These are phyloP conservation scores for Holothuria scabra DNA, from an alignment of 53 echinoderm and acorn worm species.

Conservation along the genomic window DNA sequence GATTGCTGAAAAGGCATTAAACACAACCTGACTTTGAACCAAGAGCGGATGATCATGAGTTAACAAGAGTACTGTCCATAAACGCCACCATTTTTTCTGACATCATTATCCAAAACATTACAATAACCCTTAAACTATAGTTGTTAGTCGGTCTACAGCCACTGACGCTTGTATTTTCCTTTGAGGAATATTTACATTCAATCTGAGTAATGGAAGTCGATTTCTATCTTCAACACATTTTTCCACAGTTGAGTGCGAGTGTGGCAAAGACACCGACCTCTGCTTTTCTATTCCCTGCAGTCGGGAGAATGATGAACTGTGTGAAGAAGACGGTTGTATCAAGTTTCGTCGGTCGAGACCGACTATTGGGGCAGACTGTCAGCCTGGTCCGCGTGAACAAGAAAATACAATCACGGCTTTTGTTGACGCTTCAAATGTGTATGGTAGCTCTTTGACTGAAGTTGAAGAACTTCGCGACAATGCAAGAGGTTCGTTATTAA, in stretches of 20 bases:
- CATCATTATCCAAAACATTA: no score
- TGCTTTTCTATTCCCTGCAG: background rate
- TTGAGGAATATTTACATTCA: no score
- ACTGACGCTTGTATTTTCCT: no score
- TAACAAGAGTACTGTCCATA: no score
- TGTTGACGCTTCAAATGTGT: slow-evolving; percentile 34
- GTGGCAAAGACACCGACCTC: background rate
- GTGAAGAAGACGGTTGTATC: background rate
- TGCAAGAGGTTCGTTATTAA: background rate
- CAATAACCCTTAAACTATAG: no score
- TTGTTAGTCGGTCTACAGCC: no score
- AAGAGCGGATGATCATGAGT: no score
- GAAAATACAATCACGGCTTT: slow-evolving; percentile 21
- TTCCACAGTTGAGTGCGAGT: background rate
- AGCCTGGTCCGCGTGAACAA: slow-evolving; percentile 8
- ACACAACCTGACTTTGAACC: no score
- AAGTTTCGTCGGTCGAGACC: slow-evolving; percentile 13
- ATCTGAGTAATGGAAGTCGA: no score
- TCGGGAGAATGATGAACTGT: background rate
- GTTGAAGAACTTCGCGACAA: background rate
- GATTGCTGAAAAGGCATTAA: no score
- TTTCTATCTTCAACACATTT: no score
- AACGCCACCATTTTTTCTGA: no score
- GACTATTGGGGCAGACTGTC: background rate
- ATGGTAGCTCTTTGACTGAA: background rate